A percentile compares a stretch with the other conserved stretches of the same genome.
Evolutionary conservation across 2,888 invertebrate species (phyloP).

Genomic region (Sicus ferrugineus): DNA sequence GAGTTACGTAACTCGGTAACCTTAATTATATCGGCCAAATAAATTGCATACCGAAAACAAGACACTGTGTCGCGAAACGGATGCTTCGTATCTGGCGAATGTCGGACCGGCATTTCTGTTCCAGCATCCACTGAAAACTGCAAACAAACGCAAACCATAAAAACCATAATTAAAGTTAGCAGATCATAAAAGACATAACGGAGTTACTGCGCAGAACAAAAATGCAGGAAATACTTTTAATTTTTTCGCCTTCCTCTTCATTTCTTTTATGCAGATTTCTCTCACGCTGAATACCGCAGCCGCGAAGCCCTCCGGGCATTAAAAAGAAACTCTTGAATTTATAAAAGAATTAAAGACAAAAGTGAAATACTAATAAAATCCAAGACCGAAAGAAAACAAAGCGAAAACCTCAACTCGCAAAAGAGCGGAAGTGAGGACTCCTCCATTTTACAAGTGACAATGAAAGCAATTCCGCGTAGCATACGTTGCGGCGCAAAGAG

Average conservation of each 20-base stretch:
- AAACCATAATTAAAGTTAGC: slow-evolving; percentile 16
- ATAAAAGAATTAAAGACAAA: slow-evolving; percentile 20
- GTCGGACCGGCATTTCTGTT: no score
- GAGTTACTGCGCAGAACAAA: slow-evolving; percentile 13
- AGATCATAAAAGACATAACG: slow-evolving; percentile 16
- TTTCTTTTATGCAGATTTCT: background rate
- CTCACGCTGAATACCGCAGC: background rate
- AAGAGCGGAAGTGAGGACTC: slow-evolving; percentile 17
- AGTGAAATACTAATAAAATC: slow-evolving; percentile 22
- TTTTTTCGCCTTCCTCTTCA: slow-evolving; percentile 22
- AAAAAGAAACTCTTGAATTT: background rate
- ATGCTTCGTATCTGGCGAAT: no score
- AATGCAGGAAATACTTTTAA: slow-evolving; percentile 29
- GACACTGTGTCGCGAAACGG: no score
- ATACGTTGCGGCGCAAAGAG: slow-evolving; percentile 47
- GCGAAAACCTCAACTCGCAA: slow-evolving; percentile 31
- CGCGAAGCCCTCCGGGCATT: background rate
- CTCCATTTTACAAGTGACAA: slow-evolving; percentile 44
- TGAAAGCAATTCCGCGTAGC: slow-evolving; percentile 53
- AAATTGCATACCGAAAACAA: slow-evolving; percentile 12
- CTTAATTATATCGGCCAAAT: no score
- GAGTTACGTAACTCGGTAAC: no score
- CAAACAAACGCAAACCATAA: slow-evolving; percentile 5
- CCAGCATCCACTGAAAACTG: background rate
- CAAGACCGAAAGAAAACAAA: slow-evolving; percentile 31